These are phyloP conservation scores for Pelochelys cantorii DNA, from an alignment of 2,797 vertebrate species.

Conservation along the genomic window DNA sequence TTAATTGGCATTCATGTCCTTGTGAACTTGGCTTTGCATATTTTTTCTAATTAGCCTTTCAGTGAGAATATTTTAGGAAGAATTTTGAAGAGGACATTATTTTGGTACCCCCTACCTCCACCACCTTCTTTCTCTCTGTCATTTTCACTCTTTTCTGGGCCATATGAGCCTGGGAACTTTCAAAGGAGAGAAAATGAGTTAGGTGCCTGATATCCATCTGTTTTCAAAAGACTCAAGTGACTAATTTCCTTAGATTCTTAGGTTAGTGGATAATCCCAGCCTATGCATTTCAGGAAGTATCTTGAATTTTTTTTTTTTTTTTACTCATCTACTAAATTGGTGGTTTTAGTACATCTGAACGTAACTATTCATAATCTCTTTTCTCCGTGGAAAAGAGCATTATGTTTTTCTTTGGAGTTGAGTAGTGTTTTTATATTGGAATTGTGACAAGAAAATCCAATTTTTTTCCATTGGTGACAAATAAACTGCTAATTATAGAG, in stretches of 20 bases:
- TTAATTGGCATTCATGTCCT: background rate
- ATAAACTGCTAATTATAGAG: background rate
- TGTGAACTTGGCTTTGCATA: background rate
- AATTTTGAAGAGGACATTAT: background rate
- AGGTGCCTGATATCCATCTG: background rate
- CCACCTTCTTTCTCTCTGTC: background rate
- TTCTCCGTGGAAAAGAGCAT: background rate
- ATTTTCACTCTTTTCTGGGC: background rate
- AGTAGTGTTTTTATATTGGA: background rate
- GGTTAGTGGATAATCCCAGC: background rate
- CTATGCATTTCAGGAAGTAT: background rate
- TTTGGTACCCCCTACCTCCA: background rate
- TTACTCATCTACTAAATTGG: background rate
- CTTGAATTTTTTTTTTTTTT: background rate
- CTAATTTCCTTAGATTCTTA: constrained; percentile 2
- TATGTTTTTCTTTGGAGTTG: background rate
- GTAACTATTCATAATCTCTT: background rate
- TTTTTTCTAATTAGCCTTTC: background rate
- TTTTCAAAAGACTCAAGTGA: background rate
- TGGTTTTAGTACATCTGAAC: constrained; percentile 5
- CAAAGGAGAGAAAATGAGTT: constrained; percentile 11
- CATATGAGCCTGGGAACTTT: background rate
- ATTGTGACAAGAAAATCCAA: background rate
- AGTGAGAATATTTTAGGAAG: background rate
- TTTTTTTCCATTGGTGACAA: background rate